These are phyloP conservation scores for Lamellibrachia columna DNA, from an alignment of 2,888 invertebrate genomes.

Conservation along the genomic window DNA sequence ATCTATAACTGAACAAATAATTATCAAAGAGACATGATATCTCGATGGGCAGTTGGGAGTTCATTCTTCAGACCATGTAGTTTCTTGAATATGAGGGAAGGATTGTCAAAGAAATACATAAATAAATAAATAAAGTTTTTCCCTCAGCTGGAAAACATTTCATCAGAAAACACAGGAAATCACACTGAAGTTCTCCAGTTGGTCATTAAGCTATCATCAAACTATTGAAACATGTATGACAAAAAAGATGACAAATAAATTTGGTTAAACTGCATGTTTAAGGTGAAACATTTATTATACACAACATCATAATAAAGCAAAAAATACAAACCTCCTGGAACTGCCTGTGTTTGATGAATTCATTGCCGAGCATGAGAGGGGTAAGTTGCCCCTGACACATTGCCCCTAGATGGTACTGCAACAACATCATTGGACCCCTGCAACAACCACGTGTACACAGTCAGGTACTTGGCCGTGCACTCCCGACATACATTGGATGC, in stretches of 20 bases:
- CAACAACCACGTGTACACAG: constrained; percentile 58
- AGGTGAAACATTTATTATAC: background rate
- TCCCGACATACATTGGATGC: too few relatives aligned
- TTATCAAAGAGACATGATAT: background rate
- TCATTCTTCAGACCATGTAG: too few relatives aligned
- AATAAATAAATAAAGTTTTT: background rate
- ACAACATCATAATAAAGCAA: background rate
- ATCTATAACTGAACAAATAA: background rate
- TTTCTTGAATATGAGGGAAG: too few relatives aligned
- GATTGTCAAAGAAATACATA: too few relatives aligned
- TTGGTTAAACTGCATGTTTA: too few relatives aligned
- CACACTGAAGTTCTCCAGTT: too few relatives aligned
- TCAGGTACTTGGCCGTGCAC: too few relatives aligned
- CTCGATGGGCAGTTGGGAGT: too few relatives aligned
- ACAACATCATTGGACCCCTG: constrained; percentile 64
- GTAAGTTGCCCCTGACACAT: constrained; percentile 68
- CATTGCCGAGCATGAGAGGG: constrained; percentile 72
- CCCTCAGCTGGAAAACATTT: constrained; percentile 17
- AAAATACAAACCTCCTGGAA: constrained; percentile 69
- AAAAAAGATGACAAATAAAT: too few relatives aligned
- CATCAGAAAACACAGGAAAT: background rate
- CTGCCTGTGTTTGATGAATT: constrained; percentile 74
- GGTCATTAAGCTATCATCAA: too few relatives aligned
- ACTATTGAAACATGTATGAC: too few relatives aligned
- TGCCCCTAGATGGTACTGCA: constrained; percentile 60